phyloP scores from a whole-genome alignment of 2,888 invertebrate genomes.

The Drosophila rubida region DNA sequence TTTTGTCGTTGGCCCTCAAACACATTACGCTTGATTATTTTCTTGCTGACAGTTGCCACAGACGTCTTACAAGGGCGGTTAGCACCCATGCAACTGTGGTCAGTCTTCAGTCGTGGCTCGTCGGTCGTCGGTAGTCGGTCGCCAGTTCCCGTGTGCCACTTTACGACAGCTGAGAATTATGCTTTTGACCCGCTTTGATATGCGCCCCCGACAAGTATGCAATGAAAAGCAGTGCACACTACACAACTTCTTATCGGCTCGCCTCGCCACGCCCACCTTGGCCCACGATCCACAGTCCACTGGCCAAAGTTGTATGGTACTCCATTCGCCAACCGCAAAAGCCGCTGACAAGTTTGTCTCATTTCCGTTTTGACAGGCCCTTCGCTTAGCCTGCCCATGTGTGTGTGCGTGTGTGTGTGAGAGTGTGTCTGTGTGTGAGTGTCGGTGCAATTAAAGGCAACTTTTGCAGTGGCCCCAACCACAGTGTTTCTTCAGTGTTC shows the following conservation, averaged over 20 bases:
- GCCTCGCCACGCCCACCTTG: neutral
- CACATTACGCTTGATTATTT: constrained; percentile 42
- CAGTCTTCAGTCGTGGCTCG: constrained; percentile 7
- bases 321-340: constrained; percentile 44
- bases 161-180: constrained; percentile 78
- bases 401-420: neutral
- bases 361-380: constrained; percentile 59
- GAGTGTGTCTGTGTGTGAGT: constrained; percentile 32
- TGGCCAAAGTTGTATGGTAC: constrained; percentile 39
- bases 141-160: constrained; percentile 55
- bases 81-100: too few relatives aligned
- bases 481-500: constrained; percentile 8
- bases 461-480: constrained; percentile 27
- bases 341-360: constrained; percentile 74
- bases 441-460: constrained; percentile 69
- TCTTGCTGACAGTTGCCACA: constrained; percentile 25
- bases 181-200: constrained; percentile 65
- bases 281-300: constrained; percentile 34
- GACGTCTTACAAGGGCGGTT: constrained; percentile 22
- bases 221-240: constrained; percentile 49
- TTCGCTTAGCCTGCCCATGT: neutral
- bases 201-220: constrained; percentile 49
- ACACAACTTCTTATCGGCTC: constrained; percentile 40
- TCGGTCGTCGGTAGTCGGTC: neutral
- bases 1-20: neutral